These are phyloP conservation scores for Pachycephala philippinensis DNA, from an alignment of 2,113 vertebrate genomes.

Conservation along the genomic window DNA sequence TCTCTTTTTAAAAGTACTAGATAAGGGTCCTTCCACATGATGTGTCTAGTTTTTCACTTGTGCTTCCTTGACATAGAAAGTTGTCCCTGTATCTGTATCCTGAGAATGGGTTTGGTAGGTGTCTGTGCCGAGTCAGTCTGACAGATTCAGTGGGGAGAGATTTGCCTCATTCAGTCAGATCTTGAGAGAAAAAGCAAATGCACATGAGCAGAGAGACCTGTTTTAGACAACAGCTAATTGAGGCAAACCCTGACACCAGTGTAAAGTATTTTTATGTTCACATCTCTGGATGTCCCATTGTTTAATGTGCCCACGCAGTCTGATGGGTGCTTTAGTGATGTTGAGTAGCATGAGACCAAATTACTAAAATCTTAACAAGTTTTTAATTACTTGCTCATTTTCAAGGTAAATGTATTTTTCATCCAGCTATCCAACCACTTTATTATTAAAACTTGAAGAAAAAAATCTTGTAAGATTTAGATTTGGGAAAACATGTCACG, in stretches of 20 bases:
- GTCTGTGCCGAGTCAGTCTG: not conserved
- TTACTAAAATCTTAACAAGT: not conserved
- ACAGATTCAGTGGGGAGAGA: not conserved
- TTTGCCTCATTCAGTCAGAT: not conserved
- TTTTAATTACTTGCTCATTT: not conserved
- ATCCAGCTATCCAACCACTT: not conserved
- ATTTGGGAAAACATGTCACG: not conserved
- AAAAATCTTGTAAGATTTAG: not conserved
- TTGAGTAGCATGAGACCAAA: not conserved
- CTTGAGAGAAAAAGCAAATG: not conserved
- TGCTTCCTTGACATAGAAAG: not conserved
- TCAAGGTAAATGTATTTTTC: not conserved
- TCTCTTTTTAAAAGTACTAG: not conserved
- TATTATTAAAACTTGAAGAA: not conserved
- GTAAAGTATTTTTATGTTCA: not conserved
- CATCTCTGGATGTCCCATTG: not conserved
- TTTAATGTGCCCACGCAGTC: not conserved
- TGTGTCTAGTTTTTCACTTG: not conserved
- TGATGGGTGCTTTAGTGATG: not conserved
- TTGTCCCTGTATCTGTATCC: not conserved
- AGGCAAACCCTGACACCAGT: not conserved
- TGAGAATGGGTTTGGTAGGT: not conserved
- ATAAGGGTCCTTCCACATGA: not conserved
- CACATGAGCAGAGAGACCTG: not conserved
- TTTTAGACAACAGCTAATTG: not conserved